Conservation (phyloP, 2,797 vertebrate species). For the Sebastolobus altivelis region DNA sequence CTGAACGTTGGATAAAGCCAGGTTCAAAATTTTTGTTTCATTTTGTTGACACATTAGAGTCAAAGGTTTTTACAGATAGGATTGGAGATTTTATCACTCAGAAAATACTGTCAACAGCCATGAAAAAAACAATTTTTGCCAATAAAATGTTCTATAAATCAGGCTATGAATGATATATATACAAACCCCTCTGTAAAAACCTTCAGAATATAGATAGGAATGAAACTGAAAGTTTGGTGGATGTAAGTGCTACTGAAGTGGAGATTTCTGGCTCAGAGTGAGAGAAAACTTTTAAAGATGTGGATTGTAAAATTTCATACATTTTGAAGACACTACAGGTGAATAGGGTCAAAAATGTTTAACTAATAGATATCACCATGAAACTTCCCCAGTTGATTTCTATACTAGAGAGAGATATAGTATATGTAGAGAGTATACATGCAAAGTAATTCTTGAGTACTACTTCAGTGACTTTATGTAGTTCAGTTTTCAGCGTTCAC, state of each 20-base stretch:
- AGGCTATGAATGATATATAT: not conserved
- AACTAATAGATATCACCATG: no score
- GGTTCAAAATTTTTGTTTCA: no score
- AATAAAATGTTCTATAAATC: not conserved
- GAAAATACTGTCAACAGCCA: not conserved
- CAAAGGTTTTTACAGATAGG: no score
- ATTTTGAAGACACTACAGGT: no score
- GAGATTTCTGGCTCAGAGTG: no score
- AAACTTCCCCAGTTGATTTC: no score
- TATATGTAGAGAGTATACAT: not conserved
- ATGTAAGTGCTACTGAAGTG: not conserved
- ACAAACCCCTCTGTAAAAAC: not conserved
- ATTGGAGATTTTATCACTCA: not conserved
- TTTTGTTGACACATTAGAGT: no score
- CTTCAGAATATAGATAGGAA: not conserved
- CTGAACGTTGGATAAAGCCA: no score
- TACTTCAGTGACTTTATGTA: not conserved
- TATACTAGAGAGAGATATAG: no score
- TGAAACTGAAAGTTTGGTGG: not conserved
- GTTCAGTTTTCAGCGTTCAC: not conserved
- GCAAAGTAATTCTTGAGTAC: not conserved
- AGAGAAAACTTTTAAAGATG: no score
- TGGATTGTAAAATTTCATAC: no score
- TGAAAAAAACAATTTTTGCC: not conserved
- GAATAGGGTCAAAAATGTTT: no score